A percentile compares a stretch with the other conserved stretches of the same genome.
Conservation (phyloP, 2,888 invertebrate genomes). For the Slavum lentiscoides region DNA sequence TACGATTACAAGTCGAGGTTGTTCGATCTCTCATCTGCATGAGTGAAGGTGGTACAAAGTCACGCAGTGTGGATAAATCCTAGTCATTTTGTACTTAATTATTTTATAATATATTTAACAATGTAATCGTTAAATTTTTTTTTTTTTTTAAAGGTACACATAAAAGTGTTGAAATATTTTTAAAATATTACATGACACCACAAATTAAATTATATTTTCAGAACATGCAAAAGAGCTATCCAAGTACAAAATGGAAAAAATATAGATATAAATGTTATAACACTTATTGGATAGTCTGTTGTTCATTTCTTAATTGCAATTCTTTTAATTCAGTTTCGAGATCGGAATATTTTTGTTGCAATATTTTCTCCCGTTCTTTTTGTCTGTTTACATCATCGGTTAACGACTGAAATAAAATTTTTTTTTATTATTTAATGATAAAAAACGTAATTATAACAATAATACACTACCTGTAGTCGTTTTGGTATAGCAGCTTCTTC, state of each 20-base stretch:
- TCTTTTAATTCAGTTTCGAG: constrained; percentile 68
- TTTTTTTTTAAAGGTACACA: background rate
- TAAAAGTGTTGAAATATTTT: background rate
- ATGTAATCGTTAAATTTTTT: background rate
- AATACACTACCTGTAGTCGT: constrained; percentile 72
- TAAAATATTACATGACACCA: background rate
- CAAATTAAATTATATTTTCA: background rate
- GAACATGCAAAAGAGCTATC: background rate
- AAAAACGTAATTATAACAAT: background rate
- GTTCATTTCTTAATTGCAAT: constrained; percentile 33
- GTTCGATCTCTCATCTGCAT: no score
- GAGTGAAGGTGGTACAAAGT: background rate
- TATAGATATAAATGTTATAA: background rate
- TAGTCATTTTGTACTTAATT: constrained; percentile 15
- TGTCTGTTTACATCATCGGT: constrained; percentile 90
- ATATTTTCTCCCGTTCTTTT: constrained; percentile 82
- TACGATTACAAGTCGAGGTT: background rate
- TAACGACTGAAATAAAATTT: constrained; percentile 66
- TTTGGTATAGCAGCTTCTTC: constrained; percentile 90
- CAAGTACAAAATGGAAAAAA: background rate
- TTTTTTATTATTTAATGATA: background rate
- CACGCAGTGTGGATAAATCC: background rate
- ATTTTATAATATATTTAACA: constrained; percentile 12
- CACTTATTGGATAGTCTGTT: background rate
- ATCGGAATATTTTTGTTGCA: constrained; percentile 81